A percentile compares a stretch with the other conserved stretches of the same genome.
These are phyloP conservation scores for Phyllopteryx taeniolatus DNA, from an alignment of 2,113 vertebrate genomes.

Conservation along the genomic window DNA sequence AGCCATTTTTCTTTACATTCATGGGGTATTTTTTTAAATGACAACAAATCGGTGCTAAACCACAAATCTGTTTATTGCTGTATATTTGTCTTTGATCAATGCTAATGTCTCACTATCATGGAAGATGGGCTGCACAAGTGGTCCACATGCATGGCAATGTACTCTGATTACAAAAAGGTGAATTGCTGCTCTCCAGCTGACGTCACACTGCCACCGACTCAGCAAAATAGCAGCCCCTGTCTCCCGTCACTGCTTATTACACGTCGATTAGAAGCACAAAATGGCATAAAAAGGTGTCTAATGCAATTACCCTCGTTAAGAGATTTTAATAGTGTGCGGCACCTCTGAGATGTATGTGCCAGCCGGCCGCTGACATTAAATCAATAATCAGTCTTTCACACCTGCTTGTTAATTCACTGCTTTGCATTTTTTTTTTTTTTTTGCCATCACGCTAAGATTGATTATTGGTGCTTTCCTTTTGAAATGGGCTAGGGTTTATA, in stretches of 20 bases:
- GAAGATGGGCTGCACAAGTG: background rate
- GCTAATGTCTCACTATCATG: background rate
- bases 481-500: conserved; percentile 51
- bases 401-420: conserved; percentile 59
- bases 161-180: background rate
- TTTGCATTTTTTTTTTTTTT: conserved; percentile 64
- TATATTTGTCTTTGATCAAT: background rate
- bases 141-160: background rate
- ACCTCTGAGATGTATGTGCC: conserved; percentile 55
- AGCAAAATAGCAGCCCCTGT: conserved; percentile 35
- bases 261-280: conserved; percentile 68
- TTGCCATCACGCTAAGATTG: conserved; percentile 54
- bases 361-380: conserved; percentile 64
- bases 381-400: conserved; percentile 70
- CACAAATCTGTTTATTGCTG: background rate
- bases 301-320: conserved; percentile 71
- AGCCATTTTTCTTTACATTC: too few species aligned
- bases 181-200: conserved; percentile 2
- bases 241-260: conserved; percentile 56
- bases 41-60: too few species aligned
- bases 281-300: conserved; percentile 70
- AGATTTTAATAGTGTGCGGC: conserved; percentile 65
- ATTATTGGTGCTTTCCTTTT: conserved; percentile 65
- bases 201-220: conserved; percentile 54
- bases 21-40: too few species aligned